Base-by-base conservation (phyloP, 37 sponge, comb jelly and placozoan genomes). In the Eunapius fragilis region DNA sequence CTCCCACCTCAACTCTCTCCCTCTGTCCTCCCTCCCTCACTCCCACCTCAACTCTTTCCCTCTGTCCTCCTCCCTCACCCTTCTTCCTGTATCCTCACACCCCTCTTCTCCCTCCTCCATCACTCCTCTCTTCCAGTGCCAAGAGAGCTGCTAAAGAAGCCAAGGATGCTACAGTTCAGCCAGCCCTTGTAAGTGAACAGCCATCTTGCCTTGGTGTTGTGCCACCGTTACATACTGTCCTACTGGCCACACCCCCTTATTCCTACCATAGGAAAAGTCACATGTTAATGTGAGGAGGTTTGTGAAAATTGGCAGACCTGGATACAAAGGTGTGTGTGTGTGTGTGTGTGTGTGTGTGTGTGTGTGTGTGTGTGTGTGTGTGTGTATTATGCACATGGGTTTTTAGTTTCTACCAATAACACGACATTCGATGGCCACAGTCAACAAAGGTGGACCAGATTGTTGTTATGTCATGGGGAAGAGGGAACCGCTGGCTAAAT, bases 221-320 rank as follows among this genome's bases (percentile, higher is more conserved):
- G n/a, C n/a, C n/a, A n/a, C n/a, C n/a, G n/a, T n/a, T n/a, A n/a
- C n/a, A n/a, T 68, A 32, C 6, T 32, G 3, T 19, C 11, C 34
- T 6, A 41, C 41, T 41, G 41, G 41, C 41, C 6, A 41, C 41
- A 41, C 41, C 41, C 41, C 6, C 22, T 58, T 58, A 13, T 47
- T 33, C 71, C 22, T 11, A 11, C 35, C 71, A 23, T 70, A 91
- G 84, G 99, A 96, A 71, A 98, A 95, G 47, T 87, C 95, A 22
- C 28, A 97, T 72, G 96, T 98, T 26, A 93, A 98, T 49, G 84
- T 95, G 6, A 91, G 91, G 90, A 94, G 84, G 32, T 98, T 98
- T 87, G 94, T 98, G 30, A 98, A 98, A 87, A 98, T 98, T 50
- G 99, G 99, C 19, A 83, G 99, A 67, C 99, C 99, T 28, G 99